Percentiles rank a stretch among this genome's conserved stretches.
These are phyloP conservation scores for Desoria tigrina DNA, from an alignment of 2,888 invertebrate species.

Conservation along the genomic window DNA sequence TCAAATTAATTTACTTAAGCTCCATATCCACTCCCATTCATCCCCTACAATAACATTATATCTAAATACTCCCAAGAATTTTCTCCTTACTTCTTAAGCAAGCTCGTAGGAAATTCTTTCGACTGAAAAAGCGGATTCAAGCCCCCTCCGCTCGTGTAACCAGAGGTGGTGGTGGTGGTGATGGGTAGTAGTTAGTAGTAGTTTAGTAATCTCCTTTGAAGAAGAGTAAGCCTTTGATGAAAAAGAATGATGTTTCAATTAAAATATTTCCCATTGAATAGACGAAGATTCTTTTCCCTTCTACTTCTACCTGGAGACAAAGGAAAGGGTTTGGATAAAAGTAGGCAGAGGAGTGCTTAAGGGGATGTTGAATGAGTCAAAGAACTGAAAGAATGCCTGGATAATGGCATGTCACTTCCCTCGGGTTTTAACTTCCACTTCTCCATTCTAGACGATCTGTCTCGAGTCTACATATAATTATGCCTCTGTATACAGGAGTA, in stretches of 20 bases:
- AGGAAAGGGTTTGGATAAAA: too few species aligned
- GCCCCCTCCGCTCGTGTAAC: too few species aligned
- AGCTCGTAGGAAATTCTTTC: neutral
- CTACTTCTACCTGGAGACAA: slow-evolving; percentile 3
- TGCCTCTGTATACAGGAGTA: too few species aligned
- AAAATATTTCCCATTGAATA: slow-evolving; percentile 1
- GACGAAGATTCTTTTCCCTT: neutral
- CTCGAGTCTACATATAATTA: too few species aligned
- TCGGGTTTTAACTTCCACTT: neutral
- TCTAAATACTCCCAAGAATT: neutral
- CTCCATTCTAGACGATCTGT: neutral
- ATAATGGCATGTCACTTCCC: slow-evolving; percentile 11
- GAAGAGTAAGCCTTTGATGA: neutral
- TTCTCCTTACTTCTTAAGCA: neutral
- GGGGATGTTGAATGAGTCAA: neutral
- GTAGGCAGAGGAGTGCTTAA: neutral
- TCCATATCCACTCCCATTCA: neutral
- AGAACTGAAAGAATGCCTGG: slow-evolving; percentile 14
- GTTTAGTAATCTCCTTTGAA: neutral
- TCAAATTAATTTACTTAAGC: neutral
- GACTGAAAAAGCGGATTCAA: too few species aligned
- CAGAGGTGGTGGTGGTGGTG: too few species aligned
- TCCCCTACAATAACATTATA: neutral
- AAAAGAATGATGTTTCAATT: slow-evolving; percentile 14
- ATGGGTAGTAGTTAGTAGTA: too few species aligned